Evolutionary conservation across 1,140 invertebrate genomes (phyloP).

Genomic region (Ericerus pela): DNA sequence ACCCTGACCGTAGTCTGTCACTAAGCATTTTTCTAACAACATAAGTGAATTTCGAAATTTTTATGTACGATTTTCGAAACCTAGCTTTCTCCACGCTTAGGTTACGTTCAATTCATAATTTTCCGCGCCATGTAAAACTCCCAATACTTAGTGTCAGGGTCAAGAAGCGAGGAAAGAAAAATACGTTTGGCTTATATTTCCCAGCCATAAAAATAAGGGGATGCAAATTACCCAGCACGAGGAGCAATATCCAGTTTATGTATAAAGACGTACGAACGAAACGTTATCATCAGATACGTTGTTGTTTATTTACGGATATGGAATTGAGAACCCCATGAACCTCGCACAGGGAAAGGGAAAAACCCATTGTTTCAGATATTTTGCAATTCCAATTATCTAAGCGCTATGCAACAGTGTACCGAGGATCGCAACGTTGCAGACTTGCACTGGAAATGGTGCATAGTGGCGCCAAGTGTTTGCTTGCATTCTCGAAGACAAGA

Average conservation of each 20-base stretch:
- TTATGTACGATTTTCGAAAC: too few species aligned
- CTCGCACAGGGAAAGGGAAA: too few species aligned
- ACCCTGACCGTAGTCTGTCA: too few species aligned
- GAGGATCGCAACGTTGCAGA: not conserved
- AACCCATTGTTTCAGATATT: conserved; percentile 9
- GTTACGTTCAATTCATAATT: too few species aligned
- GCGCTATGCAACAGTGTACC: conserved; percentile 3
- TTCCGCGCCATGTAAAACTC: too few species aligned
- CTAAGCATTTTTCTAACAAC: too few species aligned
- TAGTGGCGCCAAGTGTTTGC: conserved; percentile 9
- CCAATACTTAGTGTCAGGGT: too few species aligned
- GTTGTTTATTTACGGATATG: conserved; percentile 10
- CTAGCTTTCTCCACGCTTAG: too few species aligned
- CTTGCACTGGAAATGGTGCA: conserved; percentile 7
- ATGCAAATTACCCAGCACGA: not conserved
- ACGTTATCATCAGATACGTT: conserved; percentile 11
- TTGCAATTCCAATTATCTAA: conserved; percentile 9
- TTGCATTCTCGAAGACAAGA: conserved; percentile 3
- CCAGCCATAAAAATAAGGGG: too few species aligned
- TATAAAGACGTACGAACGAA: conserved; percentile 7
- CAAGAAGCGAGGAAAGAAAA: too few species aligned
- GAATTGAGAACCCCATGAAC: conserved; percentile 8
- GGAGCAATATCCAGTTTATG: not conserved
- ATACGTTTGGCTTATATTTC: too few species aligned
- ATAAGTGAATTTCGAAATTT: too few species aligned